Base-by-base conservation (phyloP, 1,140 invertebrate genomes). In the Platyscapa corneri region DNA sequence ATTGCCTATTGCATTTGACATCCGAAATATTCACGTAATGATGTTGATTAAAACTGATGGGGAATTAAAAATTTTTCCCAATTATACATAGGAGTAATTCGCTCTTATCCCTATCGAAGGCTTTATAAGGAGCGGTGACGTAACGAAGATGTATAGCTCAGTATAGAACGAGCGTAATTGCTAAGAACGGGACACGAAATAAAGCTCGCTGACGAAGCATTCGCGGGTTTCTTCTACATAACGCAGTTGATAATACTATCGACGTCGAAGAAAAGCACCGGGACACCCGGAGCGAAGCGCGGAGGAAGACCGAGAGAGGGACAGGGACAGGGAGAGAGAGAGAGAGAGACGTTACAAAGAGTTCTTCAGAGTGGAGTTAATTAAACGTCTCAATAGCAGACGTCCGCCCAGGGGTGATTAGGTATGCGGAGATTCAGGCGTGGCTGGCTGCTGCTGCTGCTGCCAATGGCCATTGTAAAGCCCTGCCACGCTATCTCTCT, bases 351-450 rank as follows among this genome's bases (percentile, higher is more conserved):
- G 30, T 82, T 74, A 85, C 86, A 92, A 91, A 90, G 88, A 89
- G 87, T 81, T 12, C 46, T 56, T 87, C 88, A 90, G 91, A 91
- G 91, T 90, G 88, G 90, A 93, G 91, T 93, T 92, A 93, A 93
- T 93, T 92, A 92, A 92, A 93, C 90, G 90, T 92, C 91, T 92
- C 90, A 92, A 92, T 92, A 91, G 90, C 90, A 91, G 91, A 90
- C 89, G 90, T 89, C 88, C 87, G 89, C 89, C 88, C 88, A 88
- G 88, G 89, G 90, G 90, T 91, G 90, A 92, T 92, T 92, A 92
- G 92, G 88, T 90, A 90, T 90, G 89, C 89, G 88, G 88, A 87
- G 76, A 87, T 78, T 81, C 88, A 89, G 90, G 90, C 89, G 87
- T 89, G 88, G 89, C 82, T 89, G 82, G 87, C 89, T 88, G 89